Evolutionary conservation across 1,140 invertebrate genomes (phyloP).

Genomic region (Hylyphantes graminicola): DNA sequence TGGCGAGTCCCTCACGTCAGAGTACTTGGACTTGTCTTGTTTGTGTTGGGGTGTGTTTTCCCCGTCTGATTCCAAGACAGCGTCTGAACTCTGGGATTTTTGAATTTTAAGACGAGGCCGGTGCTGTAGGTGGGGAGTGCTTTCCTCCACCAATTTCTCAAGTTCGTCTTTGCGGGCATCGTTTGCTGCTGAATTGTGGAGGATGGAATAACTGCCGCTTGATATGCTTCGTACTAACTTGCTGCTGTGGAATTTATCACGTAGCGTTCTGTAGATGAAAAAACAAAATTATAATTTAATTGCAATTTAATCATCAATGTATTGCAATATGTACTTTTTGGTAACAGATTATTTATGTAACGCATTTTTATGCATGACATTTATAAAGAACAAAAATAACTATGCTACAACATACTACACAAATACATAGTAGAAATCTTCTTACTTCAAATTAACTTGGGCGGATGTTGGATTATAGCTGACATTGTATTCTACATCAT

Average conservation of each 20-base stretch:
- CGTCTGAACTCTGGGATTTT: constrained; percentile 64
- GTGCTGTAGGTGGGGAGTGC: constrained; percentile 58
- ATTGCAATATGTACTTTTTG: no score
- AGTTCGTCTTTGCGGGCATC: constrained; percentile 61
- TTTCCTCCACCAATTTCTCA: constrained; percentile 61
- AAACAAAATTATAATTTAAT: no score
- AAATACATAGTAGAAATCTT: neutral
- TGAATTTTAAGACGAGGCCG: constrained; percentile 54
- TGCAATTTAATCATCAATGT: no score
- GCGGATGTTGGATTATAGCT: constrained; percentile 57
- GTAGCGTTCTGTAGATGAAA: constrained; percentile 39
- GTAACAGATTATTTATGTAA: no score
- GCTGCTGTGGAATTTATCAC: constrained; percentile 61
- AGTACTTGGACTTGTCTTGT: constrained; percentile 49
- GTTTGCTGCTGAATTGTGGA: constrained; percentile 43
- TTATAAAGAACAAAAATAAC: no score
- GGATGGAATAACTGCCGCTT: constrained; percentile 63
- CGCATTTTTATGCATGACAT: no score
- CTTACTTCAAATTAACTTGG: constrained; percentile 59
- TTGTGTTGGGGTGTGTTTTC: constrained; percentile 61
- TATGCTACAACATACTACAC: no score
- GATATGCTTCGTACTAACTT: constrained; percentile 63
- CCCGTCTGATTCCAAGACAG: constrained; percentile 63
- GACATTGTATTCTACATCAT: constrained; percentile 53
- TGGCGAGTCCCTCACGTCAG: constrained; percentile 13